Base-by-base conservation (phyloP, 2,797 vertebrate species). In the Periophthalmus magnuspinnatus region DNA sequence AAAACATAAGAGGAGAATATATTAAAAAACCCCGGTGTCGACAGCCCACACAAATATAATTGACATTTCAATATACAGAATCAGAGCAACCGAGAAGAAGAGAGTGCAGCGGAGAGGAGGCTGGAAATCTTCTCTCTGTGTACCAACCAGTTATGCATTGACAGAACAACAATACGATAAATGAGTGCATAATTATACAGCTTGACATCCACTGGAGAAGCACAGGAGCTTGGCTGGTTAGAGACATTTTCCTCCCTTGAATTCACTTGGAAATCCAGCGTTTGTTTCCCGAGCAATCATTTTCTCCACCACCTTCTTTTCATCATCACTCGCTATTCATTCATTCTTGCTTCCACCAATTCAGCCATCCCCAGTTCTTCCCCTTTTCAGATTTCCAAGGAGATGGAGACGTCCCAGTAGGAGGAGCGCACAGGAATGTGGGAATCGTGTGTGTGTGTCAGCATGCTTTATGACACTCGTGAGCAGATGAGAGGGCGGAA, bases 401-500 rank as follows among this genome's bases (percentile, higher is more conserved):
- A 82, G 85, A 88, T 82, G 81, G 82, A 92, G 88, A 84, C 82
- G 82, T 86, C 86, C 86, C 84, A 81, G 81, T 75, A 80, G 85
- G 84, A 80, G 85, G 84, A 89, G 86, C 68, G 80, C 84, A 72
- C 69, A 81, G 87, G 87, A 89, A 91, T 90, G 81, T 75, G 75
- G 80, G 90, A 85, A 86, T 81, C 14, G 24, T 57, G 55, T 57
- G 55, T 56, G 55, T 57, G 55, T 57, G 55, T 82, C 78, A 79
- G 73, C 24, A 58, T 84, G 85, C 79, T 92, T 93, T 91, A 91
- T 90, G 86, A 90, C 85, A 81, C 83, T 72, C 86, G 87, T 90
- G 80, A 86, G 78, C 65, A 85, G 86, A 90, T 90, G 86, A 90
- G 85, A 89, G 86, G 83, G 88, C 90, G 91, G 92, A 93, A 90